These are phyloP conservation scores for Lycia hirtaria DNA, from an alignment of 2,888 invertebrate species.

Conservation along the genomic window DNA sequence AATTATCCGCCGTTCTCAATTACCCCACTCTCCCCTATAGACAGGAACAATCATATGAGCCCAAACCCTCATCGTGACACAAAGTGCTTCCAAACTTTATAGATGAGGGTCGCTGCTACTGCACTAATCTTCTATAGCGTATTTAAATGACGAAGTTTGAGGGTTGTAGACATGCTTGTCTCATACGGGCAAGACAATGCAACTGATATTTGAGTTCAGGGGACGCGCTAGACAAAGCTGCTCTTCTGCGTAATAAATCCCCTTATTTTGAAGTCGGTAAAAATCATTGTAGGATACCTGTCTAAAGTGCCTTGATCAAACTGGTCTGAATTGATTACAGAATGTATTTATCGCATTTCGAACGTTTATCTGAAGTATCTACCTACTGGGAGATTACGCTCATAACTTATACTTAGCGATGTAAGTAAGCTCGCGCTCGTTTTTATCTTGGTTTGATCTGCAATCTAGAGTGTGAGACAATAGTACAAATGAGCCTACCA, in stretches of 20 bases:
- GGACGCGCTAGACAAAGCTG: not conserved
- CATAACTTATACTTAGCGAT: not conserved
- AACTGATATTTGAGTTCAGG: not conserved
- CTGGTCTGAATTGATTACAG: no score
- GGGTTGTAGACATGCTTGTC: not conserved
- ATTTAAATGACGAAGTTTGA: conserved; percentile 5
- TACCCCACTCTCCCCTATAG: not conserved
- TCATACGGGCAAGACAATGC: conserved; percentile 26
- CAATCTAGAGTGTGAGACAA: no score
- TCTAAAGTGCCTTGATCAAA: no score
- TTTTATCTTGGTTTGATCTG: no score
- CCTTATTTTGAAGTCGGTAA: no score
- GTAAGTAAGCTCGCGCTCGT: no score
- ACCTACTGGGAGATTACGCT: no score
- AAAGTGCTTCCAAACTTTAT: conserved; percentile 12
- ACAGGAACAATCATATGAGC: not conserved
- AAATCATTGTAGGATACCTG: no score
- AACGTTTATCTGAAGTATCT: no score
- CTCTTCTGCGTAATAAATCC: no score
- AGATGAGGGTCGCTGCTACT: conserved; percentile 13
- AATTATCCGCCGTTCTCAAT: not conserved
- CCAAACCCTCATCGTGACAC: conserved; percentile 10
- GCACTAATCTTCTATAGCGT: conserved; percentile 2
- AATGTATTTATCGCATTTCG: no score
- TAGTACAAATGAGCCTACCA: no score